Base-by-base conservation (phyloP, 2,797 vertebrate genomes). In the Pristis pectinata region DNA sequence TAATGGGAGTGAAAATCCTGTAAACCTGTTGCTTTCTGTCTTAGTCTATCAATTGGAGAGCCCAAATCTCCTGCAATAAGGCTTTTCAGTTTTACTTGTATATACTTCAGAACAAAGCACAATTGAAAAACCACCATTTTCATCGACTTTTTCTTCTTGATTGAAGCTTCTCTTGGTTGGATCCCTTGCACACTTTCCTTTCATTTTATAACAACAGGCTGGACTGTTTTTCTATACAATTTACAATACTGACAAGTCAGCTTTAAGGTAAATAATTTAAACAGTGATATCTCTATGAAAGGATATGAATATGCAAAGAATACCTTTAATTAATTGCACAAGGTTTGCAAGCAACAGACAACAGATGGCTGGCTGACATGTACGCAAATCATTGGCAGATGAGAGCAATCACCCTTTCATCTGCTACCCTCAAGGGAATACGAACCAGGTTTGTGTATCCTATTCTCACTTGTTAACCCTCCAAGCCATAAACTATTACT, bases 291-390 rank as follows among this genome's bases (percentile, higher is more conserved):
- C 19, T 8, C 44, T 74, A 6, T 76, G 92, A 15, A 3, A 53
- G 41, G 15, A 92, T 67, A 44, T 4, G 22, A 94, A 76, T 74
- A 44, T 53, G 27, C 49, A 44, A 44, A 74, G 30, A 44, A 27
- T 30, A 8, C 5, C 41, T 34, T 53, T 93, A 70, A 70, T 92
- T 93, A 74, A 72, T 93, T 74, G 72, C 67, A 94, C 41, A 24
- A 30, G 44, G 13, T 94, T 74, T 74, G 44, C 70, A 93, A 93
- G 37, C 27, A 27, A 41, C 70, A 93, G 93, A 93, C 67, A 93
- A 44, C 91, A 93, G 64, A 72, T 72, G 91, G 64, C 41, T 72
- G 67, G 61, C 64, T 72, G 67, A 93, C 13, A 72, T 44, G 27
- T 34, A 53, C 34, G 70, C 67, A 70, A 89, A 61, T 92, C 89